Base-by-base conservation (phyloP, 2,888 invertebrate species). In the Mesochorus sp. region DNA sequence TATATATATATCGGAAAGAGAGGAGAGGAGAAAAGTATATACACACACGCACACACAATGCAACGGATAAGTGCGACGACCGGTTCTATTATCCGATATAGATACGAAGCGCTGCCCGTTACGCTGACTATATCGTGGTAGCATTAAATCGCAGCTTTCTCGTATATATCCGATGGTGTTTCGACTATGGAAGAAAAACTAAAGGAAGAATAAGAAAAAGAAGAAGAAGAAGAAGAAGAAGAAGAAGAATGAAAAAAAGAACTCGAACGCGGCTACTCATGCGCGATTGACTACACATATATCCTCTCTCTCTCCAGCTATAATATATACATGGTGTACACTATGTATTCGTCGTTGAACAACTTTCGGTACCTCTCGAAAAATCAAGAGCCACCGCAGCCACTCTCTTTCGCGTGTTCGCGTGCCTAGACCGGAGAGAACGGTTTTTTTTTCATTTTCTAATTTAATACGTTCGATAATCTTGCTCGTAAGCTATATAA, bases 1-100 rank as follows among this genome's bases (percentile, higher is more conserved):
- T n/a, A n/a, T n/a, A n/a, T n/a, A n/a, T n/a, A n/a, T n/a, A n/a
- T n/a, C n/a, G 49, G 26, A 26, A 34, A 10, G 34, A 2, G 24
- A 2, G 8, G 14, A 8, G 14, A 24, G 21, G 0, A 62, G 19
- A 47, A 53, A 47, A 57, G 19, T 39, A 28, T 10, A 53, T 19
- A 39, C 17, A 26, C 26, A 26, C 12, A 51, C 61, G 39, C 39
- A 57, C n/a, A 6, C 21, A 49, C 2, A 31, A 55, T 62, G 55
- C 37, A 28, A 51, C 31, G 62, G 31, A 68, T 34, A 57, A 79
- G 74, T 74, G 78, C 64, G 70, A 53, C 61, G 74, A 74, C 64
- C 70, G 64, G 17, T 66, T 75, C 47, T 44, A 57, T 61, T 51
- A 28, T 64, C 26, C 51, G 8, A 71, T 39, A 49, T 14, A 57